Evolutionary conservation across 2,888 invertebrate species (phyloP).

Genomic region (Cecidostiba fungosa): DNA sequence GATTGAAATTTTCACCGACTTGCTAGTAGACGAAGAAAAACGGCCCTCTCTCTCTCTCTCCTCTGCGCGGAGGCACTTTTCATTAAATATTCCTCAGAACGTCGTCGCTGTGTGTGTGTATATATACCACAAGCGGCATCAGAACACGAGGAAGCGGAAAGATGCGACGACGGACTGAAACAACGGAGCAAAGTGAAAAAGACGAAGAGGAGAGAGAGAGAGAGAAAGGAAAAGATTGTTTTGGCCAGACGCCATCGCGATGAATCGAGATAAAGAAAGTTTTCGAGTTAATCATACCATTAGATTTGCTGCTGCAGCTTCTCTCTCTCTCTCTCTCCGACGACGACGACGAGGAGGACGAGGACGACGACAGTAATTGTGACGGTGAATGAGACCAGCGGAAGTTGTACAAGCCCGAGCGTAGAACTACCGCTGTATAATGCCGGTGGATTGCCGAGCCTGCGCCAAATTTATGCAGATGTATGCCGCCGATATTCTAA

Average conservation of each 20-base stretch:
- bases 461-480: constrained; percentile 80
- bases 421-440: constrained; percentile 70
- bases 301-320: constrained; percentile 58
- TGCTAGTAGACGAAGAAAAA: background rate
- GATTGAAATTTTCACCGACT: constrained; percentile 60
- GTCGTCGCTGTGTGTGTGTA: background rate
- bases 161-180: constrained; percentile 39
- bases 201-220: constrained; percentile 21
- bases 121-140: constrained; percentile 24
- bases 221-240: constrained; percentile 57
- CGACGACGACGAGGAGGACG: too few relatives aligned
- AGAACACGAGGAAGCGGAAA: constrained; percentile 40
- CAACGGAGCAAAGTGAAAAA: constrained; percentile 45
- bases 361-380: constrained; percentile 63
- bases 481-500: constrained; percentile 80
- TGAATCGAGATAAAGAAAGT: constrained; percentile 64
- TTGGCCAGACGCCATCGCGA: constrained; percentile 61
- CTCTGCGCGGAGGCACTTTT: constrained; percentile 50
- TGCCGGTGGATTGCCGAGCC: constrained; percentile 74
- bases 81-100: constrained; percentile 61
- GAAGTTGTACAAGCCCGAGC: constrained; percentile 68
- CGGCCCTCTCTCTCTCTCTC: background rate
- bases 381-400: constrained; percentile 66
- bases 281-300: constrained; percentile 66
- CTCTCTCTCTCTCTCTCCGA: constrained; percentile 39